Percentiles rank a stretch among this genome's conserved stretches.
These are phyloP conservation scores for Bucco capensis DNA, from an alignment of 2,113 vertebrate genomes.

Conservation along the genomic window DNA sequence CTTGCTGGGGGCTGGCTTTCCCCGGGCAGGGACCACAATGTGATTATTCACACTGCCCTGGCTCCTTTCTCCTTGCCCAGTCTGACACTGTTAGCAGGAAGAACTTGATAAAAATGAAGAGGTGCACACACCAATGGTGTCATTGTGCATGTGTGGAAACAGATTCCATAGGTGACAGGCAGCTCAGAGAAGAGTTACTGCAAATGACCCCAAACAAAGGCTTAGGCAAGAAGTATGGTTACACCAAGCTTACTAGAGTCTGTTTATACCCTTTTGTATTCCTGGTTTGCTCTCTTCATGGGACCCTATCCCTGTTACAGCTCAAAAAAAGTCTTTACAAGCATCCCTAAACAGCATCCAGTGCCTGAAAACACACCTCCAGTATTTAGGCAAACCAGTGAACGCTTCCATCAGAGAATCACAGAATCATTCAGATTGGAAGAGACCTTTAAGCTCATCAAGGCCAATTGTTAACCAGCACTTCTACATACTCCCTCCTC, in stretches of 20 bases:
- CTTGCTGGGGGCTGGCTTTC: background rate
- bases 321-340: background rate
- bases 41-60: background rate
- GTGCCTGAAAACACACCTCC: background rate
- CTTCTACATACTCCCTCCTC: background rate
- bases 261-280: background rate
- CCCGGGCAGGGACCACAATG: background rate
- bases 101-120: background rate
- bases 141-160: background rate
- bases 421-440: too few relatives aligned
- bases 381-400: background rate
- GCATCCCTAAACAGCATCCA: background rate
- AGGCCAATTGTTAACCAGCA: too few relatives aligned
- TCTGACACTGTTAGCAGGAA: background rate
- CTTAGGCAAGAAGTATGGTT: background rate
- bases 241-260: background rate
- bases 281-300: background rate
- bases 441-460: too few relatives aligned
- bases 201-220: background rate
- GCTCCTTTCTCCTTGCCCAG: background rate
- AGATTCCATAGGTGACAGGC: background rate
- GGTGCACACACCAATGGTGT: background rate
- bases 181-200: background rate
- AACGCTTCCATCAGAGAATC: background rate
- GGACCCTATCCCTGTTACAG: background rate